A percentile compares a stretch with the other conserved stretches of the same genome.
phyloP scores from a whole-genome alignment of 1,140 invertebrate genomes.

The Sycophila sp. region DNA sequence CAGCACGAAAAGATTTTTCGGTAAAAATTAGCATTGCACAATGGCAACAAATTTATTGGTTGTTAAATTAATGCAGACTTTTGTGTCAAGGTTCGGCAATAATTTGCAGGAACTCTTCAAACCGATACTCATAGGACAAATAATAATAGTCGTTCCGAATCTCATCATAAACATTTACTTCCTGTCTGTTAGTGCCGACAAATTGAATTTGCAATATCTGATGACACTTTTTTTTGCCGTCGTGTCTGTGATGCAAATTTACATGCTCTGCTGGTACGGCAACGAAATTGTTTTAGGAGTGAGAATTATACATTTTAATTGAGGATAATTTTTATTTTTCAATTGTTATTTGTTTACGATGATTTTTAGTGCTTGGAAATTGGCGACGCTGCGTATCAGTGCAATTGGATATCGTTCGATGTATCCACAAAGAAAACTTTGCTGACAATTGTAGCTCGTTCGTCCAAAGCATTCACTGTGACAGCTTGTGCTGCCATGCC shows the following conservation, averaged over 20 bases:
- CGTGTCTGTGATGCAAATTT: slow-evolving; percentile 4
- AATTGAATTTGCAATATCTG: not conserved
- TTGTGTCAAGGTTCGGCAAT: slow-evolving; percentile 3
- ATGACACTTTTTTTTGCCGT: not conserved
- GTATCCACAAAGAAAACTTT: not conserved
- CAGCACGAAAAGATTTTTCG: slow-evolving; percentile 7
- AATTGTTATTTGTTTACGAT: too few relatives aligned
- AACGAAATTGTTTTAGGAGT: not conserved
- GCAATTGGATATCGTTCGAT: not conserved
- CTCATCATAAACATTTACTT: slow-evolving; percentile 12
- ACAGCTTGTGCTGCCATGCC: not conserved
- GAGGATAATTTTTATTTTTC: not conserved
- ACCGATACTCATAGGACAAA: not conserved
- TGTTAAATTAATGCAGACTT: not conserved
- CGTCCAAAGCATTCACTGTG: not conserved
- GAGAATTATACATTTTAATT: not conserved
- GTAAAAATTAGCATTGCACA: too few relatives aligned
- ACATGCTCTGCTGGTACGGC: slow-evolving; percentile 5
- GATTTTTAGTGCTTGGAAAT: not conserved
- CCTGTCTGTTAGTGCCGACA: not conserved
- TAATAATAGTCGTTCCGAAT: not conserved
- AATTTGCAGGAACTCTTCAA: not conserved
- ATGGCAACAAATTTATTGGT: not conserved
- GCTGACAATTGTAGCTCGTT: not conserved
- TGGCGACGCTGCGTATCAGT: not conserved